Conservation (phyloP, 2,113 vertebrate genomes). For the Brachypteracias leptosomus region DNA sequence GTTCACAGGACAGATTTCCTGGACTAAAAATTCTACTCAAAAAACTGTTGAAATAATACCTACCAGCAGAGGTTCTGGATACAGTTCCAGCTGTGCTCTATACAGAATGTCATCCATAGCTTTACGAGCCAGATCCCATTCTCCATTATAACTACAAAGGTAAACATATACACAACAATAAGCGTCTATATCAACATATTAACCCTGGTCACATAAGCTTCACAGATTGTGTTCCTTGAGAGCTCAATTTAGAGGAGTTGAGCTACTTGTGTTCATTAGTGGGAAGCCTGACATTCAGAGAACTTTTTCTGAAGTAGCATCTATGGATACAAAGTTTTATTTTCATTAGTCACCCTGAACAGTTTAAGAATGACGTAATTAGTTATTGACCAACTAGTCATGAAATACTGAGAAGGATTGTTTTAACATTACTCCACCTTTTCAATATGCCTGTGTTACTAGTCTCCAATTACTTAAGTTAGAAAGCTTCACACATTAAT, state of each 20-base stretch:
- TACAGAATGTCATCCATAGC: conserved; percentile 95
- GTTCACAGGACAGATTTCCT: background rate
- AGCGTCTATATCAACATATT: background rate
- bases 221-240: background rate
- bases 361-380: background rate
- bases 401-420: background rate
- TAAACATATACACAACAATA: background rate
- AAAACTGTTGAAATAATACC: conserved; percentile 41
- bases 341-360: background rate
- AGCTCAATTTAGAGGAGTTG: background rate
- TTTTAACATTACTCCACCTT: background rate
- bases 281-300: background rate
- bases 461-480: background rate
- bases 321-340: background rate
- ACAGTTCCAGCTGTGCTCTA: conserved; percentile 93
- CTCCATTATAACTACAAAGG: conserved; percentile 90
- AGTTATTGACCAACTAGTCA: background rate
- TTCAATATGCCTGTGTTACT: background rate
- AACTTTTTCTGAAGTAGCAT: background rate
- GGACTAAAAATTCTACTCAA: background rate
- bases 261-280: background rate
- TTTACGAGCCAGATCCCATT: conserved; percentile 92
- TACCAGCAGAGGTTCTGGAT: conserved; percentile 96
- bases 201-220: background rate
- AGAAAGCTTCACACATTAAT: background rate